phyloP scores from a whole-genome alignment of 1,140 invertebrate genomes.

The silkworm (Bombyx mori) region ASM3026992v2 NC_085123.1:7004501-7005000 shows the following conservation, averaged over 20 bases:
- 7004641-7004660: constrained; percentile 40
- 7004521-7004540: constrained; percentile 75
- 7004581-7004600: constrained; percentile 82
- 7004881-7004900: too few species aligned
- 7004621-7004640: constrained; percentile 46
- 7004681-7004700: constrained; percentile 45
- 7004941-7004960: too few species aligned
- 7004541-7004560: constrained; percentile 74
- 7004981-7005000: too few species aligned
- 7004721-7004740: too few species aligned
- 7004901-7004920: too few species aligned
- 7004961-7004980: too few species aligned
- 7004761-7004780: background rate
- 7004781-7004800: constrained; percentile 20
- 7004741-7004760: too few species aligned
- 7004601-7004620: constrained; percentile 80
- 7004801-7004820: constrained; percentile 10
- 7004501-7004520: constrained; percentile 45
- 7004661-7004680: constrained; percentile 37
- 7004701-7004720: too few species aligned
- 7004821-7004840: too few species aligned
- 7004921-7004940: too few species aligned
- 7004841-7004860: too few species aligned
- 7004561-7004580: constrained; percentile 79
- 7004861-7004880: too few species aligned